These are phyloP conservation scores for Zoanthus gigantus DNA, from an alignment of 92 coral and sea anemone species.

Conservation along the genomic window DNA sequence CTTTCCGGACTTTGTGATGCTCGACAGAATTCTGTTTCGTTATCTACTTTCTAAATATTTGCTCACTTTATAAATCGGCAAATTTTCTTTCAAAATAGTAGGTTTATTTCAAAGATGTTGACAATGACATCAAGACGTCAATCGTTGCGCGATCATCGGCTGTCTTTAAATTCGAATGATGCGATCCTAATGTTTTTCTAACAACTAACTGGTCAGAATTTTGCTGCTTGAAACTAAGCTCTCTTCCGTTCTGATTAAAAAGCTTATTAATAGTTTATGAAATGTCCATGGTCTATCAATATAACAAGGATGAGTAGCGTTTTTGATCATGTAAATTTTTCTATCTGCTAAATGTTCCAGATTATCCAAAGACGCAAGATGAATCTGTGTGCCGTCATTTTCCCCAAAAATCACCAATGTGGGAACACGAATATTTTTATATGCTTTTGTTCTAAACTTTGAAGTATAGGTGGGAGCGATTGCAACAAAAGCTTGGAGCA, in stretches of 20 bases:
- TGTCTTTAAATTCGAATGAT: neutral
- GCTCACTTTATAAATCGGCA: no score
- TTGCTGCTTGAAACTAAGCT: neutral
- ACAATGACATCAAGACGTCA: no score
- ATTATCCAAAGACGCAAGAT: conserved; percentile 80
- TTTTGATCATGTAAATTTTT: conserved; percentile 74
- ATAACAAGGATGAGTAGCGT: conserved; percentile 84
- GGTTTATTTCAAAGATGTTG: no score
- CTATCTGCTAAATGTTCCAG: conserved; percentile 70
- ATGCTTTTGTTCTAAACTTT: conserved; percentile 63
- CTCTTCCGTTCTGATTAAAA: conserved; percentile 53
- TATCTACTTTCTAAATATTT: no score
- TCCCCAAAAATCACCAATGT: conserved; percentile 80
- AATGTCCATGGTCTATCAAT: conserved; percentile 82
- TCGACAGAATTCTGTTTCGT: no score
- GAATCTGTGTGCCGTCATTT: conserved; percentile 72
- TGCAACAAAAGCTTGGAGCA: conserved; percentile 82
- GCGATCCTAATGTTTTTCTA: neutral
- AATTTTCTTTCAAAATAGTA: no score
- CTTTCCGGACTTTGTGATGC: no score
- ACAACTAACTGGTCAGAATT: neutral
- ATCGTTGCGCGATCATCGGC: no score
- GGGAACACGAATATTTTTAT: conserved; percentile 72
- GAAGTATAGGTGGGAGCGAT: conserved; percentile 84
- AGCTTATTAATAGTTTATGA: conserved; percentile 72